Conservation (phyloP, 2,797 vertebrate genomes). For the Clarias fuscus region DNA sequence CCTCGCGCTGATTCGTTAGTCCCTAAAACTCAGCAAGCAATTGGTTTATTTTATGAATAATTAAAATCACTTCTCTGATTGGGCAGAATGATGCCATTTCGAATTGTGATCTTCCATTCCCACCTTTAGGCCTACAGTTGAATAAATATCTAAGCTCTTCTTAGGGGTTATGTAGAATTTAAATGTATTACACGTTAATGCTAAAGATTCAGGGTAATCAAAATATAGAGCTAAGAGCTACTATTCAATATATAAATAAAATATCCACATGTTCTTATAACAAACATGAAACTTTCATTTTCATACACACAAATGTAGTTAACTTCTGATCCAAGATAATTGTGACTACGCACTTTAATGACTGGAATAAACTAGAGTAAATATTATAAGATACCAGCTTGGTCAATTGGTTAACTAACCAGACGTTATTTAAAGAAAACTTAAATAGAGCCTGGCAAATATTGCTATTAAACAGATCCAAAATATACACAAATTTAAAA, state of each 20-base stretch:
- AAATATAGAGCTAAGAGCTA: too few species aligned
- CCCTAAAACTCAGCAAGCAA: neutral
- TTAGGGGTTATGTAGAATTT: too few species aligned
- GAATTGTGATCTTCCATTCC: conserved; percentile 75
- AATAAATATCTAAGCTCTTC: neutral
- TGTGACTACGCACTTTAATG: neutral
- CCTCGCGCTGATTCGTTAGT: conserved; percentile 58
- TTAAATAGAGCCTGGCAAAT: too few species aligned
- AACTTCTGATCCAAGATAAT: neutral
- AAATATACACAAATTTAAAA: too few species aligned
- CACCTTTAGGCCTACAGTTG: neutral
- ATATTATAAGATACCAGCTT: too few species aligned
- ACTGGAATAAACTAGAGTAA: too few species aligned
- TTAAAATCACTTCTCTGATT: conserved; percentile 58
- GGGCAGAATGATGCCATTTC: conserved; percentile 70
- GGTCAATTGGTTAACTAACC: too few species aligned
- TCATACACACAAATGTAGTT: neutral
- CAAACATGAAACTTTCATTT: neutral
- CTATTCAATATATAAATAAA: neutral
- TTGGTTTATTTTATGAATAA: conserved; percentile 65
- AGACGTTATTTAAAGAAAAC: too few species aligned
- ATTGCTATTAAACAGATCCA: too few species aligned
- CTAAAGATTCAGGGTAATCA: neutral
- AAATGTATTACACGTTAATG: neutral
- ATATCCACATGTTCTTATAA: neutral